Conservation (phyloP, 2,797 vertebrate genomes). For the Lemur catta region DNA sequence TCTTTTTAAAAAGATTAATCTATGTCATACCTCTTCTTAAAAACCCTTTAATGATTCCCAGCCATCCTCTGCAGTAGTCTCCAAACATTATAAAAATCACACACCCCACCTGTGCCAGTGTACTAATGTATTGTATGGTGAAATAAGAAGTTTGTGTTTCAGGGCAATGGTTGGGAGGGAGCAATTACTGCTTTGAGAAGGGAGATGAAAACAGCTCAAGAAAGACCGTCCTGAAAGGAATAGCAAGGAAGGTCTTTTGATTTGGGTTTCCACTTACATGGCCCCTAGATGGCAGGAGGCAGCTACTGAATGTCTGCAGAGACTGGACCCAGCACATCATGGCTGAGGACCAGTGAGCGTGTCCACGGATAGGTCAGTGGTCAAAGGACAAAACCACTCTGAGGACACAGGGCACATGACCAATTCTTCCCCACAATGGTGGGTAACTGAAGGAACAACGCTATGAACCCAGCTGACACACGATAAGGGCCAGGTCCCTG, state of each 20-base stretch:
- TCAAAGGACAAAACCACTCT: not conserved
- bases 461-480: not conserved
- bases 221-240: not conserved
- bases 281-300: not conserved
- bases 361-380: not conserved
- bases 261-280: not conserved
- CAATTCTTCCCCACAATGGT: not conserved
- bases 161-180: not conserved
- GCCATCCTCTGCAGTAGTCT: not conserved
- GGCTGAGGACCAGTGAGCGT: not conserved
- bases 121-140: fast-evolving
- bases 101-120: not conserved
- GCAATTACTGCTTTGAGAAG: not conserved
- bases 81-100: not conserved
- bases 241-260: not conserved
- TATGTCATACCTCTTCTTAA: not conserved
- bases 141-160: not conserved
- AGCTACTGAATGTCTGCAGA: not conserved
- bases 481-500: not conserved
- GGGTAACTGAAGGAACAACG: not conserved
- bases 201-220: not conserved
- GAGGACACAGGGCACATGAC: not conserved
- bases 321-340: not conserved
- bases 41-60: not conserved
- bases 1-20: not conserved